Percentiles rank a stretch among this genome's conserved stretches.
These are phyloP conservation scores for Orthosia cruda DNA, from an alignment of 2,888 invertebrate species.

Conservation along the genomic window DNA sequence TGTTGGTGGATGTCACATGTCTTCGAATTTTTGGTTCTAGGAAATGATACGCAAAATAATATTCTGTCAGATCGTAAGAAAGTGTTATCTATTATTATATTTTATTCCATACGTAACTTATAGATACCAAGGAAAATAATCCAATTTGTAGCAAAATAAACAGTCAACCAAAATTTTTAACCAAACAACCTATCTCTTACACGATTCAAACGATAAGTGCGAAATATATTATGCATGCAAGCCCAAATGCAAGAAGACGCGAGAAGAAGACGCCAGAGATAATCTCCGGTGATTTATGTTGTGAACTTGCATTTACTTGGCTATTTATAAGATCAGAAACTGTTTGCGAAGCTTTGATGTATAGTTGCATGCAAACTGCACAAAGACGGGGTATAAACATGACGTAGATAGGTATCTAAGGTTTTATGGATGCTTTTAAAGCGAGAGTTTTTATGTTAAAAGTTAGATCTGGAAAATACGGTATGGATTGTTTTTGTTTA, in stretches of 20 bases:
- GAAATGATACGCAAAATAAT: too few relatives aligned
- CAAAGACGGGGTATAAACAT: slow-evolving; percentile 44
- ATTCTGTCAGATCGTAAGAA: too few relatives aligned
- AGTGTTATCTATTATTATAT: too few relatives aligned
- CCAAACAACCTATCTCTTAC: slow-evolving; percentile 67
- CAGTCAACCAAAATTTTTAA: slow-evolving; percentile 24
- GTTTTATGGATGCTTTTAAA: slow-evolving; percentile 42
- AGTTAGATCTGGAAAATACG: slow-evolving; percentile 30
- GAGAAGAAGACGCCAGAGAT: slow-evolving; percentile 85
- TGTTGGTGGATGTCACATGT: too few relatives aligned
- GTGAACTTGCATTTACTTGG: slow-evolving; percentile 84
- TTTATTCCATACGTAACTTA: too few relatives aligned
- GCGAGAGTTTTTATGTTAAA: slow-evolving; percentile 24
- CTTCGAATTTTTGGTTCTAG: too few relatives aligned
- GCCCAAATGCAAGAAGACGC: slow-evolving; percentile 83
- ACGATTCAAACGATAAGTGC: slow-evolving; percentile 76
- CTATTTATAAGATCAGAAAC: slow-evolving; percentile 62
- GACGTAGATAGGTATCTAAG: slow-evolving; percentile 40
- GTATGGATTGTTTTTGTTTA: not conserved
- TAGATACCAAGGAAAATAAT: slow-evolving; percentile 1
- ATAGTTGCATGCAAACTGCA: slow-evolving; percentile 57
- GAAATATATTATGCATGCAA: slow-evolving; percentile 87
- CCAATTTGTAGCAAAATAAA: slow-evolving; percentile 22
- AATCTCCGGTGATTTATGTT: slow-evolving; percentile 90
- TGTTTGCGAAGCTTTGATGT: slow-evolving; percentile 60